Evolutionary conservation across 2,797 vertebrate species (phyloP).

Genomic region (Rousettus madagascariensis): DNA sequence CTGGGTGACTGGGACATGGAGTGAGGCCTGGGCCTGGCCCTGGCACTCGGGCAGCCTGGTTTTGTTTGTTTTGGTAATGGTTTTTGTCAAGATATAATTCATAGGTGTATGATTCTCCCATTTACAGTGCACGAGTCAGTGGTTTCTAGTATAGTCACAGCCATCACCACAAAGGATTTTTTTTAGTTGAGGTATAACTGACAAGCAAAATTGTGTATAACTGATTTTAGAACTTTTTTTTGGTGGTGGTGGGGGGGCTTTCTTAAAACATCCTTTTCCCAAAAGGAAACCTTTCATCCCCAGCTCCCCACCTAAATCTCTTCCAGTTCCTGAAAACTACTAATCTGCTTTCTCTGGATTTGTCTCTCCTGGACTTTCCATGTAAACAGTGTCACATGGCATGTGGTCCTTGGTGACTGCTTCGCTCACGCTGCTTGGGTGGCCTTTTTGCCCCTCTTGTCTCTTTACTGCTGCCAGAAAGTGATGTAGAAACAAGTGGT

Average conservation of each 20-base stretch:
- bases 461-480: rapidly evolving
- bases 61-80: neutral
- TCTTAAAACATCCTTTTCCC: neutral
- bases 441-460: neutral
- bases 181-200: neutral
- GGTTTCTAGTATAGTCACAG: neutral
- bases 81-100: neutral
- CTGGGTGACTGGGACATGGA: rapidly evolving
- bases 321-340: neutral
- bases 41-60: neutral
- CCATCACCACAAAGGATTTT: too few relatives aligned
- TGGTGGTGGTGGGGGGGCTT: too few relatives aligned
- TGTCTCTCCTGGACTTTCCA: neutral
- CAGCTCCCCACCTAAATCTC: too few relatives aligned
- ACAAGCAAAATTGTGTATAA: neutral
- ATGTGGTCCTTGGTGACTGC: neutral
- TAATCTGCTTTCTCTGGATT: neutral
- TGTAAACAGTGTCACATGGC: rapidly evolving
- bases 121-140: neutral
- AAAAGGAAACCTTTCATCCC: neutral
- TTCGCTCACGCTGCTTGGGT: rapidly evolving
- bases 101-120: neutral
- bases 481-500: neutral
- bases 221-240: neutral
- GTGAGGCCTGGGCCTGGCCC: neutral